Conservation (phyloP, 2,797 vertebrate species). For the Gadopsis marmoratus region DNA sequence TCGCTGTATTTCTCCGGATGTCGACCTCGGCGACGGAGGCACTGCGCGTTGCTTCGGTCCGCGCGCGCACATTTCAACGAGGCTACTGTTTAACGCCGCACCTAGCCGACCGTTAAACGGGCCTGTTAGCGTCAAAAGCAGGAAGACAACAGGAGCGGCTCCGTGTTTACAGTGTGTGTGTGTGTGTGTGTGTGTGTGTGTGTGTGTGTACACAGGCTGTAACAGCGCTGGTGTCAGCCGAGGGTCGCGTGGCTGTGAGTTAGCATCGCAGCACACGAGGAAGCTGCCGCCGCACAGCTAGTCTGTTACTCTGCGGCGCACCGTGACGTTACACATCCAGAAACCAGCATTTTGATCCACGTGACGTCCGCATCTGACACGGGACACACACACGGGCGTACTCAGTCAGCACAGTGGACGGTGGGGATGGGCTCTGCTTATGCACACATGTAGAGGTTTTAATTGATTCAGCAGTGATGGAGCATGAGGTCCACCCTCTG, state of each 20-base stretch:
- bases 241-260: constrained; percentile 9
- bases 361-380: not conserved
- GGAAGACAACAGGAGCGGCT: not conserved
- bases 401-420: not conserved
- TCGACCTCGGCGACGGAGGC: too few species aligned
- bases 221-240: constrained; percentile 7
- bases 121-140: not conserved
- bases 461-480: constrained; percentile 26
- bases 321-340: not conserved
- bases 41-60: not conserved
- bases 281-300: not conserved
- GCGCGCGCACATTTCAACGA: not conserved
- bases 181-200: not conserved
- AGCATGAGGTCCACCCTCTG: not conserved
- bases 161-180: not conserved
- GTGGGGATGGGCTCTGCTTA: not conserved
- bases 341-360: not conserved
- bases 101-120: not conserved
- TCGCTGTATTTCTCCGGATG: not conserved
- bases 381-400: not conserved
- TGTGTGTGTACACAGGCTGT: not conserved
- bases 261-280: constrained; percentile 23
- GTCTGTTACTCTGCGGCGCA: not conserved
- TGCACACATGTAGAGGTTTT: constrained; percentile 17
- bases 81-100: not conserved